Evolutionary conservation across 37 sponge, comb jelly and placozoan genomes (phyloP).

Genomic region (Halisarca cf. caerulea): DNA sequence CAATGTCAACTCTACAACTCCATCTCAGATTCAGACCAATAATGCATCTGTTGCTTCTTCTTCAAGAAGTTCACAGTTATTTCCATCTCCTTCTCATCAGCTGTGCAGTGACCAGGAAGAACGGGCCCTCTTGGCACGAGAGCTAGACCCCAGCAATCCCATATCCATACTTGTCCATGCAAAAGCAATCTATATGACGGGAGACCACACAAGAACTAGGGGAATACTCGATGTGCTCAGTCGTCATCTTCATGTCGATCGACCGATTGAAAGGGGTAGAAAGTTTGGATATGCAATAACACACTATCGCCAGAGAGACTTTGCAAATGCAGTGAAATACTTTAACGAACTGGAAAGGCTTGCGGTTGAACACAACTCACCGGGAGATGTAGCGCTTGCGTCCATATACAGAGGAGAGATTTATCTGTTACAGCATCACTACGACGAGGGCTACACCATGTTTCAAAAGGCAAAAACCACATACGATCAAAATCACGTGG

Average conservation of each 20-base stretch:
- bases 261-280: not conserved
- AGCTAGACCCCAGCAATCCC: not conserved
- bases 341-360: conserved; percentile 19
- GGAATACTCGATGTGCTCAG: not conserved
- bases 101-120: not conserved
- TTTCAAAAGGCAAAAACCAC: conserved; percentile 21
- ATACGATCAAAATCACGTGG: conserved; percentile 24
- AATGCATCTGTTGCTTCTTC: too few species aligned
- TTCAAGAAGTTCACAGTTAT: too few species aligned
- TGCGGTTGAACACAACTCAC: not conserved
- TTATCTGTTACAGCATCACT: not conserved
- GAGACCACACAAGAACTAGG: not conserved
- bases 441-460: conserved; percentile 23
- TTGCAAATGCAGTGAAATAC: not conserved
- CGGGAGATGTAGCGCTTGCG: conserved; percentile 42
- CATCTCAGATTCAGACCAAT: too few species aligned
- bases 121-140: not conserved
- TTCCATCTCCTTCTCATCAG: too few species aligned
- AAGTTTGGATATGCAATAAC: conserved; percentile 21
- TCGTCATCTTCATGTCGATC: not conserved
- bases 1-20: too few species aligned
- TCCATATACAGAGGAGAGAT: conserved; percentile 69
- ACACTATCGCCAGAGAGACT: conserved; percentile 8
- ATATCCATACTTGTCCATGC: not conserved
- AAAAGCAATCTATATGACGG: not conserved